These are phyloP conservation scores for Perithous albicinctus DNA, from an alignment of 2,888 invertebrate species.

Conservation along the genomic window DNA sequence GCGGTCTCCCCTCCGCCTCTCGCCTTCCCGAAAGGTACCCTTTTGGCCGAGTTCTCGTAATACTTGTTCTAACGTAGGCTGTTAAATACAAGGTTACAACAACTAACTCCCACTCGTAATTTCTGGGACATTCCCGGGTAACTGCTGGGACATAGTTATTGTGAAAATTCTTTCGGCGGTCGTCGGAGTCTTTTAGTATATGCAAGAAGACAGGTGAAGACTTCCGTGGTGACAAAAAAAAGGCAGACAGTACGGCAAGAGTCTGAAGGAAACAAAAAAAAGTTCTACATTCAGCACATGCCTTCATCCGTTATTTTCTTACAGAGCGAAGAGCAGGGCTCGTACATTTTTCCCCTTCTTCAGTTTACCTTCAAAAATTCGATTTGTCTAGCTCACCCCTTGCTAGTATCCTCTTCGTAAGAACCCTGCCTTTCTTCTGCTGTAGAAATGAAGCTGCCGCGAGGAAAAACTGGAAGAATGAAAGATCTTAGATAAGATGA, in stretches of 20 bases:
- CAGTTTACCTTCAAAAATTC: background rate
- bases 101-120: background rate
- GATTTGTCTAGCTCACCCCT: slow-evolving; percentile 32
- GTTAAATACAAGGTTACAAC: background rate
- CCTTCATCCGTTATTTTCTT: slow-evolving; percentile 23
- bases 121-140: background rate
- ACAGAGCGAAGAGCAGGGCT: slow-evolving; percentile 6
- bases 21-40: background rate
- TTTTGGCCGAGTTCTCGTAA: background rate
- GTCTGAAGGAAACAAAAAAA: background rate
- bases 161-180: background rate
- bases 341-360: slow-evolving; percentile 13
- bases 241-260: slow-evolving; percentile 16
- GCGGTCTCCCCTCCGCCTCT: slow-evolving; percentile 17
- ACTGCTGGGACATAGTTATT: background rate
- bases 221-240: slow-evolving; percentile 18
- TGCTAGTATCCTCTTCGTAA: slow-evolving; percentile 6
- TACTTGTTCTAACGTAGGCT: background rate
- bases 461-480: slow-evolving; percentile 72
- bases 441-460: slow-evolving; percentile 49
- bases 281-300: slow-evolving; percentile 52
- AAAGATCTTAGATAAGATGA: slow-evolving; percentile 71
- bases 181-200: background rate
- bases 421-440: slow-evolving; percentile 42
- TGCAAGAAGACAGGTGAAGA: slow-evolving; percentile 14